Evolutionary conservation across 2,797 vertebrate genomes (phyloP), one percentile per base, ranked within the genome.

Genomic region (Florisuga fusca): DNA sequence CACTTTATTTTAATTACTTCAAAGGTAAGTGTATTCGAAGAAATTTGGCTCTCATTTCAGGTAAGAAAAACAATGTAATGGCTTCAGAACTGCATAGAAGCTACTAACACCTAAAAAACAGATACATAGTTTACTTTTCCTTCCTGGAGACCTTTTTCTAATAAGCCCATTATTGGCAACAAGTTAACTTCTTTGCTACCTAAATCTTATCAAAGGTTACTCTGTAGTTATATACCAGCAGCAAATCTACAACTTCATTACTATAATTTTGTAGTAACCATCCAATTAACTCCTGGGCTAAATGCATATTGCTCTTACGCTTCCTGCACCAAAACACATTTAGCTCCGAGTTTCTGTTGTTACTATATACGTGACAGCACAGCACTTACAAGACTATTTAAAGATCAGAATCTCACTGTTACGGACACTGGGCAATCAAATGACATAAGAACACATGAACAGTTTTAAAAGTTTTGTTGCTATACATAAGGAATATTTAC

Each of bases 1-100:
- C 41, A 74, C 48, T 88, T 87, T 71, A 93, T 95, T 97, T 97
- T 96, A 96, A 86, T 97, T 95, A 92, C 48, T 97, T 97, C 90
- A 94, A 95, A 96, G 81, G 38, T 68, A 95, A 95, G 90, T 68
- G 43, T 51, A 89, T 91, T 97, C 81, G 63, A 94, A 93, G 68
- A 61, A 34, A 84, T 76, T 95, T 90, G 77, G 69, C 63, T 94
- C 41, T 85, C 79, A 89, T 94, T 80, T 91, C 85, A 89, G 67
- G 92, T 77, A 97, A 95, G 83, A 96, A 96, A 96, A 96, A 72
- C 76, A 96, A 95, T 96, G 48, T 71, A 95, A 90, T 26, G 72
- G 51, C 55, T 94, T 89, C 78, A 95, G 84, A 96, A 91, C 68
- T 27, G 36, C 55, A 67, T 3, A 79, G 63, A 29, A 93, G 26